Percentiles rank a stretch among this genome's conserved stretches.
Conservation (phyloP, 2,888 invertebrate species). For the Ligdia adustata region DNA sequence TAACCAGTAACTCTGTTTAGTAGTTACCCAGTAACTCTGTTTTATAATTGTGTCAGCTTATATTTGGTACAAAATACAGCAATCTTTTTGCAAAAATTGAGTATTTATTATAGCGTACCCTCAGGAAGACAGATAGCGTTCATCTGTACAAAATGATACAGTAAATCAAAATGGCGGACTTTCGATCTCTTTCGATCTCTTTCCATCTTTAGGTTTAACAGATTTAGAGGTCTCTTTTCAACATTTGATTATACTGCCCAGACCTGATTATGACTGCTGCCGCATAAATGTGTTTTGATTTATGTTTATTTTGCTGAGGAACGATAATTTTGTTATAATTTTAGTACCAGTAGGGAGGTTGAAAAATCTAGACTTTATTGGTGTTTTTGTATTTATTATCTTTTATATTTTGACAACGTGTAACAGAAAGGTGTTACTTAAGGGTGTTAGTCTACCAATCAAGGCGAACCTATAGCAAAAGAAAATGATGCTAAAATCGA, state of each 20-base stretch:
- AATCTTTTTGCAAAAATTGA: neutral
- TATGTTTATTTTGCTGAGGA: slow-evolving; percentile 52
- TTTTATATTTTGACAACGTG: too few relatives aligned
- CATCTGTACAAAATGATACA: slow-evolving; percentile 49
- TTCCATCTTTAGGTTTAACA: slow-evolving; percentile 18
- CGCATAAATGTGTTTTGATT: slow-evolving; percentile 64
- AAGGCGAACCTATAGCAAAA: too few relatives aligned
- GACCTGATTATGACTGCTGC: slow-evolving; percentile 55
- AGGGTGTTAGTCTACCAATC: too few relatives aligned
- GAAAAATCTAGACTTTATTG: too few relatives aligned
- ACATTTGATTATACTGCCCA: slow-evolving; percentile 52
- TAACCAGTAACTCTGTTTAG: too few relatives aligned
- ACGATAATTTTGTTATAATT: slow-evolving; percentile 27
- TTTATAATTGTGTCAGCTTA: too few relatives aligned
- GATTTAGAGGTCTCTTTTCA: slow-evolving; percentile 40
- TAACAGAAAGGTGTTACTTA: too few relatives aligned
- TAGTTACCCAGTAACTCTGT: too few relatives aligned
- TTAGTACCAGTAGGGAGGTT: slow-evolving; percentile 38
- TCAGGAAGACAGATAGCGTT: slow-evolving; percentile 56
- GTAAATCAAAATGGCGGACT: slow-evolving; percentile 64
- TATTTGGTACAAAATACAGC: too few relatives aligned
- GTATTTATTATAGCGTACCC: neutral
- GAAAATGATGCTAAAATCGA: too few relatives aligned
- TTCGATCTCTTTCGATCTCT: slow-evolving; percentile 33
- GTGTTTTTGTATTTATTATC: too few relatives aligned